Percentiles rank a stretch among this genome's conserved stretches.
Conservation (phyloP, 2,888 invertebrate species). For the Lasius platythorax region DNA sequence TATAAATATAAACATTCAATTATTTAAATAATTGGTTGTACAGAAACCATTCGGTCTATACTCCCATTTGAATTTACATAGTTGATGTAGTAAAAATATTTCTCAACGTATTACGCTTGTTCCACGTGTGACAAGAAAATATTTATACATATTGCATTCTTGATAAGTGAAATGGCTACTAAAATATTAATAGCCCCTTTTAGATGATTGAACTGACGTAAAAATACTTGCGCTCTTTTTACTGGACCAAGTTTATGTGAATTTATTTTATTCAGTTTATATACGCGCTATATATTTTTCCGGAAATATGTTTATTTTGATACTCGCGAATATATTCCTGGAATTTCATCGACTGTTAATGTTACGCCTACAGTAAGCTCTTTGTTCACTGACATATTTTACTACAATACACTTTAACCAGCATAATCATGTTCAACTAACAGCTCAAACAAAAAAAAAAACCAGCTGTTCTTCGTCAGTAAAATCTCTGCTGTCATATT, state of each 20-base stretch:
- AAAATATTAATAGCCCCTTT: background rate
- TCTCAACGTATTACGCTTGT: background rate
- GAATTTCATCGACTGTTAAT: background rate
- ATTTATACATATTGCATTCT: background rate
- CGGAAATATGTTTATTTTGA: background rate
- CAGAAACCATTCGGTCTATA: no score
- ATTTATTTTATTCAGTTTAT: slow-evolving; percentile 3
- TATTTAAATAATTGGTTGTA: background rate
- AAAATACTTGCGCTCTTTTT: background rate
- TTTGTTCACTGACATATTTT: no score
- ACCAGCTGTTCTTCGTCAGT: background rate
- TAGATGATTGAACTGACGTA: background rate
- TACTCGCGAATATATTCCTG: background rate
- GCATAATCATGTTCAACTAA: background rate
- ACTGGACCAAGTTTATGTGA: background rate
- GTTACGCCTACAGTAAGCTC: background rate
- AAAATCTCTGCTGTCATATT: slow-evolving; percentile 15
- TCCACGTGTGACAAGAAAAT: background rate
- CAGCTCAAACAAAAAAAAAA: background rate
- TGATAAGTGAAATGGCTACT: background rate
- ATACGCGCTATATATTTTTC: background rate
- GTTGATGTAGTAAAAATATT: slow-evolving; percentile 1
- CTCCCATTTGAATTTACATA: background rate
- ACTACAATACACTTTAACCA: background rate
- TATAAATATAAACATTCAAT: background rate